These are phyloP conservation scores for Caenorhabditis remanei DNA, from an alignment of 1,140 invertebrate species.

Conservation along the genomic window DNA sequence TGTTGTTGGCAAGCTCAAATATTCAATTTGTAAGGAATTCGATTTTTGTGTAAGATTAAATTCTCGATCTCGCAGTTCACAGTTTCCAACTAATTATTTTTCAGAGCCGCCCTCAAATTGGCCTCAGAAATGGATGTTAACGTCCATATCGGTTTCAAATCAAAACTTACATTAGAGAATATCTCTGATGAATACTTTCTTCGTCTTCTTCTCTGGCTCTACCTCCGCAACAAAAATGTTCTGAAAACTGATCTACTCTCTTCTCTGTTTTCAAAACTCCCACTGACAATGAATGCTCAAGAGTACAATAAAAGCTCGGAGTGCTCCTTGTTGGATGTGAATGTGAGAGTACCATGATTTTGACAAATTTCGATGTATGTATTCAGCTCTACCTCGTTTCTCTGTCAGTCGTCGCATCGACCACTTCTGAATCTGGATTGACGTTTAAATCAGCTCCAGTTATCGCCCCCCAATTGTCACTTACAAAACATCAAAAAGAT, in stretches of 20 bases:
- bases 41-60: not conserved
- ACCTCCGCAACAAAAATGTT: not conserved
- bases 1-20: not conserved
- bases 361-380: not conserved
- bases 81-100: not conserved
- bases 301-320: conserved; percentile 4
- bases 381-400: conserved; percentile 15
- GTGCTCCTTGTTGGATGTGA: conserved; percentile 22
- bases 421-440: conserved; percentile 20
- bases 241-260: conserved; percentile 17
- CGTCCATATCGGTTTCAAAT: not conserved
- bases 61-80: not conserved
- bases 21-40: conserved; percentile 15
- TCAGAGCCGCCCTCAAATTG: not conserved
- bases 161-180: not conserved
- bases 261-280: not conserved
- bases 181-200: not conserved
- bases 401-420: not conserved
- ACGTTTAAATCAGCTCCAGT: not conserved
- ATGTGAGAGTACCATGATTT: not conserved
- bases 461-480: not conserved
- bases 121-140: not conserved
- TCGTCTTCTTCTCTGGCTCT: not conserved
- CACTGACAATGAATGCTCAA: not conserved
- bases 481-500: conserved; percentile 41